Percentiles rank a stretch among this genome's conserved stretches.
Conservation (phyloP, 2,888 invertebrate species). For the Limnephilus auricula region DNA sequence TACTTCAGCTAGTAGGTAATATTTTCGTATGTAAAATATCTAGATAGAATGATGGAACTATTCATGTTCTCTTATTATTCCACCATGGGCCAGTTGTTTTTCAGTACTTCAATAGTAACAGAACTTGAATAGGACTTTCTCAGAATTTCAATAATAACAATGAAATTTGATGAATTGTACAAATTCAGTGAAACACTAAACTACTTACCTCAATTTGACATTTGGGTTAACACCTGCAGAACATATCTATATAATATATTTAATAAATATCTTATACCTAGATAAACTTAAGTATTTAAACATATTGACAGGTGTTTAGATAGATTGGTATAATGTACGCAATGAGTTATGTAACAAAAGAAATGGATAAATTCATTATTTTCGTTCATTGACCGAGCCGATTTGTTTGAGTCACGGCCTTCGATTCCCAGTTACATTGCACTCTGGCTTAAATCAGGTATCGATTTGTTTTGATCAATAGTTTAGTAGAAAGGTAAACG, state of each 20-base stretch:
- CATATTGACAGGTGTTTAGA: neutral
- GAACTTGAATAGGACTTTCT: too few species aligned
- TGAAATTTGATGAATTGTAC: too few species aligned
- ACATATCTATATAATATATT: neutral
- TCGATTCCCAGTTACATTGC: slow-evolving; percentile 16
- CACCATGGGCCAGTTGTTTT: too few species aligned
- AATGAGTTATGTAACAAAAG: slow-evolving; percentile 4
- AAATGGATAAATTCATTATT: slow-evolving; percentile 6
- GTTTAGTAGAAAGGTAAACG: neutral
- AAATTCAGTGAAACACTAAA: too few species aligned
- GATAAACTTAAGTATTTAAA: neutral
- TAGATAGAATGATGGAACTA: too few species aligned
- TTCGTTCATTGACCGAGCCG: slow-evolving; percentile 28
- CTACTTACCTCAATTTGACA: too few species aligned
- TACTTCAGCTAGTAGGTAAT: too few species aligned
- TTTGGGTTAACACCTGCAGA: neutral
- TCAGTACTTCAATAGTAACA: too few species aligned
- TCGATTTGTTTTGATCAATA: neutral
- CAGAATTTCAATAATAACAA: too few species aligned
- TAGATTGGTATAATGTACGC: neutral
- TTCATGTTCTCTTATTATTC: too few species aligned
- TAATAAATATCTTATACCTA: neutral
- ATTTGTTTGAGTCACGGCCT: slow-evolving; percentile 26
- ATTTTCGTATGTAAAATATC: too few species aligned
- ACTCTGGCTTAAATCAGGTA: neutral